These are phyloP conservation scores for Metallyticus violacea DNA, from an alignment of 2,888 invertebrate genomes.

Conservation along the genomic window DNA sequence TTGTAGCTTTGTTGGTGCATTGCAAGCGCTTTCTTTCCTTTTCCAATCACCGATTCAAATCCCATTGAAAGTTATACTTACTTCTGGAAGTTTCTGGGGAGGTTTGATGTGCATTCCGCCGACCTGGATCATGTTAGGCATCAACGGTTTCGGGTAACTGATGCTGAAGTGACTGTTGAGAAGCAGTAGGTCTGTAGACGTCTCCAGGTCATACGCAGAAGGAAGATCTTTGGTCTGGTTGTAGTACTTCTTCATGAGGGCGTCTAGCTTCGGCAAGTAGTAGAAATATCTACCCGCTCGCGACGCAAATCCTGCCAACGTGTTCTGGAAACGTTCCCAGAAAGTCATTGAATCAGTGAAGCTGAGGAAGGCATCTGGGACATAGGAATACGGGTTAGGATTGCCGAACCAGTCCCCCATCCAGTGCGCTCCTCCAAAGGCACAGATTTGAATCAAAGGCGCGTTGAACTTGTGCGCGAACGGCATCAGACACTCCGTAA, in stretches of 20 bases:
- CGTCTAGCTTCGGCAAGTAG: slow-evolving; percentile 9
- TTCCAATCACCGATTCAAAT: no score
- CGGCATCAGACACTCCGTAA: slow-evolving; percentile 24
- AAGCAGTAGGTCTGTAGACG: slow-evolving; percentile 35
- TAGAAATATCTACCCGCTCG: background rate
- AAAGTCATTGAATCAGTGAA: slow-evolving; percentile 50
- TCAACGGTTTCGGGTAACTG: slow-evolving; percentile 35
- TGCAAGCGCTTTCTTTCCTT: no score
- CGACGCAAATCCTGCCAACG: slow-evolving; percentile 37
- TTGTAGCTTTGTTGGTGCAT: no score
- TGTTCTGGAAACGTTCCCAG: slow-evolving; percentile 49
- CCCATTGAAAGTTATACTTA: no score
- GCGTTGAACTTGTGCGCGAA: slow-evolving; percentile 29
- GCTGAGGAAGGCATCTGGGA: slow-evolving; percentile 52
- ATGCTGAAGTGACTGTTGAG: slow-evolving; percentile 40
- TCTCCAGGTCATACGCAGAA: slow-evolving; percentile 29
- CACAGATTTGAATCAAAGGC: slow-evolving; percentile 44
- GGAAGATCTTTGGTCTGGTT: slow-evolving; percentile 25
- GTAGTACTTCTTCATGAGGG: slow-evolving; percentile 15
- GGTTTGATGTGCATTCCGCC: slow-evolving; percentile 41
- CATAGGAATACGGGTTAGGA: slow-evolving; percentile 50
- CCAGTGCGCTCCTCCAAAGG: slow-evolving; percentile 48
- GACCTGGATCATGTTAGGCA: slow-evolving; percentile 39
- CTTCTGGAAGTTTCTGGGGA: slow-evolving; percentile 32
- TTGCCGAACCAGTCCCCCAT: slow-evolving; percentile 51